phyloP scores from a whole-genome alignment of 2,888 invertebrate genomes.

The Rhodophaea formosa region DNA sequence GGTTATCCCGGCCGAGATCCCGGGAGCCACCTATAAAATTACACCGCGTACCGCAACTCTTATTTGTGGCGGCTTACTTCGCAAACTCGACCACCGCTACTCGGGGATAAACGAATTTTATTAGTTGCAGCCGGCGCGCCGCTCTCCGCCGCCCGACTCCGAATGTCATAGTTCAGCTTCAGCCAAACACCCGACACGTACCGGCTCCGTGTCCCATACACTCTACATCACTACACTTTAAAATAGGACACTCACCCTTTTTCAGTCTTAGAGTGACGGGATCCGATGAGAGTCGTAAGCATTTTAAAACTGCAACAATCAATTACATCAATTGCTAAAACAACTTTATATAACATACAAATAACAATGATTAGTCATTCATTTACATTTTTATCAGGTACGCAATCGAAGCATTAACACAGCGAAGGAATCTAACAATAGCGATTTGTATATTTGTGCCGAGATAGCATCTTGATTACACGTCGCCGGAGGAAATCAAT shows the following conservation, averaged over 20 bases:
- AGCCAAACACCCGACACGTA: conserved; percentile 28
- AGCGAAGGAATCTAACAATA: conserved; percentile 33
- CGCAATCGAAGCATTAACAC: conserved; percentile 33
- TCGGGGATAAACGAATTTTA: conserved; percentile 62
- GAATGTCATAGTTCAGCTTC: conserved; percentile 49
- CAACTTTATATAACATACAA: conserved; percentile 25
- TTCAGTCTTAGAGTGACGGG: conserved; percentile 94
- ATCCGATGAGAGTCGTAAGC: conserved; percentile 94
- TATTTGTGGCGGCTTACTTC: conserved; percentile 61
- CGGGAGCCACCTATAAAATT: conserved; percentile 64
- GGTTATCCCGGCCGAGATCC: conserved; percentile 52
- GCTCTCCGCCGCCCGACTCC: conserved; percentile 29
- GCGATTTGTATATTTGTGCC: conserved; percentile 37
- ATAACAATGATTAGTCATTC: conserved; percentile 9
- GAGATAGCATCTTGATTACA: conserved; percentile 43
- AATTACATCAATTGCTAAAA: conserved; percentile 37
- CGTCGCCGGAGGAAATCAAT: conserved; percentile 42
- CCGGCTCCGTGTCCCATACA: conserved; percentile 19
- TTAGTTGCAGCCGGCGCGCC: conserved; percentile 51
- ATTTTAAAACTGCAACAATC: conserved; percentile 92
- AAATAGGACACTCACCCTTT: conserved; percentile 86
- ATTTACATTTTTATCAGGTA: conserved; percentile 26
- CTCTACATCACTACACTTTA: conserved; percentile 32
- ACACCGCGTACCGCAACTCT: conserved; percentile 54
- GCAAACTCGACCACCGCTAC: conserved; percentile 53